phyloP scores from a whole-genome alignment of 2,113 vertebrate genomes.

The Sinocyclocheilus rhinocerous region DNA sequence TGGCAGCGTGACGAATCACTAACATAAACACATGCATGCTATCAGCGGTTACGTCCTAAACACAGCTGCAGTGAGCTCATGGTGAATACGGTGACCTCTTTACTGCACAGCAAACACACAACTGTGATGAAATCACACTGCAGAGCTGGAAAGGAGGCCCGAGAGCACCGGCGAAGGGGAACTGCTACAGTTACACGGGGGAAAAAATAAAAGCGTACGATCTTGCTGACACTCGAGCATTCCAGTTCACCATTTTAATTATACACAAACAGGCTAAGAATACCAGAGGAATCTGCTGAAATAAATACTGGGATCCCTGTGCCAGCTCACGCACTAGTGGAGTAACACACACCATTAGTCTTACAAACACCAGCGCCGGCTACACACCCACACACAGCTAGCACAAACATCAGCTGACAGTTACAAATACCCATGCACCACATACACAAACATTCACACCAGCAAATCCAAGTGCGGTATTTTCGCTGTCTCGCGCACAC shows the following conservation, averaged over 20 bases:
- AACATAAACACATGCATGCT: slow-evolving; percentile 28
- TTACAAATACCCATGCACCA: slow-evolving; percentile 34
- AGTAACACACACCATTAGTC: slow-evolving; percentile 32
- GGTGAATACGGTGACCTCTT: slow-evolving; percentile 22
- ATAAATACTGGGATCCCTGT: slow-evolving; percentile 49
- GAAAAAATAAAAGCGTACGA: background rate
- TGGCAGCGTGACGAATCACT: slow-evolving; percentile 35
- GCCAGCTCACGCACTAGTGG: slow-evolving; percentile 21
- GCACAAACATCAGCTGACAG: slow-evolving; percentile 42
- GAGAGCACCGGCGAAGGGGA: background rate
- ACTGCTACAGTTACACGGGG: background rate
- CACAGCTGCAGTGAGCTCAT: slow-evolving; percentile 56
- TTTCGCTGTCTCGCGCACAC: background rate
- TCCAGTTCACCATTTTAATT: slow-evolving; percentile 57
- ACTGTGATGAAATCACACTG: slow-evolving; percentile 38
- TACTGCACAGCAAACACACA: slow-evolving; percentile 41
- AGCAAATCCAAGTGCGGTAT: slow-evolving; percentile 6
- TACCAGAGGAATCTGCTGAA: slow-evolving; percentile 54
- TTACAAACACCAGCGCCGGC: background rate
- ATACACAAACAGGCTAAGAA: slow-evolving; percentile 64
- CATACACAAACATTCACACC: slow-evolving; percentile 35
- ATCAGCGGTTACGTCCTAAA: slow-evolving; percentile 45
- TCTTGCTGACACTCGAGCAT: slow-evolving; percentile 20
- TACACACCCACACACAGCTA: slow-evolving; percentile 27
- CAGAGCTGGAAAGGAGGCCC: background rate